These are phyloP conservation scores for Polia nebulosa DNA, from an alignment of 2,888 invertebrate species.

Conservation along the genomic window DNA sequence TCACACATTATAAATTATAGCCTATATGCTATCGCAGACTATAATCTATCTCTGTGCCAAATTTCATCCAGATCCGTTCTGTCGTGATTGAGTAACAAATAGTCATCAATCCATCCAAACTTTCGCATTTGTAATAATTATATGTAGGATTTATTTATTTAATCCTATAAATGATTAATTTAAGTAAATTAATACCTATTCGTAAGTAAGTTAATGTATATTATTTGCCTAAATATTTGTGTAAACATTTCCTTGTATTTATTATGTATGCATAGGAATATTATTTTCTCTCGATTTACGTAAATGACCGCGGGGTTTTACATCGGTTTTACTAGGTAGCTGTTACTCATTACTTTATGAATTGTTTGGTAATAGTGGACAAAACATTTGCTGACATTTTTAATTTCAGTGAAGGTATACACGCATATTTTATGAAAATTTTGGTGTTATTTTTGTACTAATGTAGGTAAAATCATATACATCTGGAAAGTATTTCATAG, in stretches of 20 bases:
- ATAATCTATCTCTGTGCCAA: too few relatives aligned
- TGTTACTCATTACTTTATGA: too few relatives aligned
- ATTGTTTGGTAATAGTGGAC: neutral
- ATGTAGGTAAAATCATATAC: neutral
- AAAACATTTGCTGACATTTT: neutral
- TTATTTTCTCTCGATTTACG: neutral
- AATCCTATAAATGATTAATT: neutral
- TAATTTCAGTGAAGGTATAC: neutral
- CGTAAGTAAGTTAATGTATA: neutral
- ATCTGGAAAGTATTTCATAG: neutral
- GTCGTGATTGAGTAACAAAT: too few relatives aligned
- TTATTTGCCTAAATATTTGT: neutral
- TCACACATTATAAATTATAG: too few relatives aligned
- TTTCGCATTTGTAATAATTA: too few relatives aligned
- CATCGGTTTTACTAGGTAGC: neutral
- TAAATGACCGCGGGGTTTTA: conserved; percentile 8
- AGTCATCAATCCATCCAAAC: too few relatives aligned
- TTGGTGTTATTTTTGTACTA: neutral
- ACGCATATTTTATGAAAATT: neutral
- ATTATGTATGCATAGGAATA: neutral
- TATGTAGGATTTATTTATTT: too few relatives aligned
- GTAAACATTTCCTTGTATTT: conserved; percentile 3
- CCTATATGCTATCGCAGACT: too few relatives aligned
- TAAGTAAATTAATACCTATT: neutral
- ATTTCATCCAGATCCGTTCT: too few relatives aligned